A percentile compares a stretch with the other conserved stretches of the same genome.
Evolutionary conservation across 2,113 vertebrate genomes (phyloP).

Genomic region (Accipiter cooperii): DNA sequence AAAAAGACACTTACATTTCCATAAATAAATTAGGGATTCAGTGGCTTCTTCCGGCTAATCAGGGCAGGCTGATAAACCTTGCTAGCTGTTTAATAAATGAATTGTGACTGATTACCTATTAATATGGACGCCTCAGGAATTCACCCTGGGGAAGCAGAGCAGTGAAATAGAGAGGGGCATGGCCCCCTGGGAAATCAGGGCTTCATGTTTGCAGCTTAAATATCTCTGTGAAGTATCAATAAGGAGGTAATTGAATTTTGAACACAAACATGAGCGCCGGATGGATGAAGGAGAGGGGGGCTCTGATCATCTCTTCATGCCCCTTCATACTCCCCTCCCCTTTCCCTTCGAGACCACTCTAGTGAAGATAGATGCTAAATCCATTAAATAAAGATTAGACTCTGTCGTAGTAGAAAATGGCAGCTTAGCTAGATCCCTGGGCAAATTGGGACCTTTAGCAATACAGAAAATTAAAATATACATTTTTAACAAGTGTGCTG

Average conservation of each 20-base stretch:
- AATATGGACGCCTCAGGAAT: slow-evolving; percentile 99
- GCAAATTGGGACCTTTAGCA: slow-evolving; percentile 78
- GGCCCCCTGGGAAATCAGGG: slow-evolving; percentile 98
- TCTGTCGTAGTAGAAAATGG: slow-evolving; percentile 85
- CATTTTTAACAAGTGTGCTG: slow-evolving; percentile 81
- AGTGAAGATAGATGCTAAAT: slow-evolving; percentile 99
- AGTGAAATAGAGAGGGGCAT: slow-evolving; percentile 99
- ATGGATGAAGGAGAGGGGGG: slow-evolving; percentile 82
- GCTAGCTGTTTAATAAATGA: slow-evolving; percentile 99
- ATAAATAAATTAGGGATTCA: slow-evolving; percentile 99
- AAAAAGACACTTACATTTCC: slow-evolving; percentile 96
- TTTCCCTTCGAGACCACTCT: slow-evolving; percentile 83
- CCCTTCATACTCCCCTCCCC: slow-evolving; percentile 75
- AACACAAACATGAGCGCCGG: slow-evolving; percentile 99
- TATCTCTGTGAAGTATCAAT: slow-evolving; percentile 99
- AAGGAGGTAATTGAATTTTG: slow-evolving; percentile 99
- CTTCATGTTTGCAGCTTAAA: slow-evolving; percentile 99
- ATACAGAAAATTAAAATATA: slow-evolving; percentile 85
- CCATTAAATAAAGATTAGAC: slow-evolving; percentile 99
- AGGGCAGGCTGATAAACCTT: slow-evolving; percentile 94
- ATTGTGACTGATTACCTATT: slow-evolving; percentile 99
- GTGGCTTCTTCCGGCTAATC: slow-evolving; percentile 98
- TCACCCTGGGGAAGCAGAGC: slow-evolving; percentile 83
- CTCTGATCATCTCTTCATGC: slow-evolving; percentile 81
- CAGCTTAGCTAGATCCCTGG: slow-evolving; percentile 79